These are phyloP conservation scores for Panagrolaimus sp. DNA, from an alignment of 1,140 invertebrate genomes.

Conservation along the genomic window DNA sequence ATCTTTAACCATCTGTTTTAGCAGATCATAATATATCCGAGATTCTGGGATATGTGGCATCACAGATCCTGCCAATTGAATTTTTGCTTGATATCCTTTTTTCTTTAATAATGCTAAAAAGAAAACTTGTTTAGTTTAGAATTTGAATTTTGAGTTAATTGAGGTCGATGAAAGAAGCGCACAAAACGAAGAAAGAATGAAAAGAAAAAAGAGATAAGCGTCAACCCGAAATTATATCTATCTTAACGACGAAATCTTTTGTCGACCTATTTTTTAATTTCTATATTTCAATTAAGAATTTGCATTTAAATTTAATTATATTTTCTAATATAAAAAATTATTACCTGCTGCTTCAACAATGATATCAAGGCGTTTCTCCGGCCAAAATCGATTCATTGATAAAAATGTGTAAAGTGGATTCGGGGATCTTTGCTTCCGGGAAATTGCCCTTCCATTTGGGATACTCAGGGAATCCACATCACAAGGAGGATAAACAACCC, in stretches of 20 bases:
- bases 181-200: too few relatives aligned
- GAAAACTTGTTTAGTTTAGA: neutral
- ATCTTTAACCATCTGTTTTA: constrained; percentile 47
- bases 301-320: neutral
- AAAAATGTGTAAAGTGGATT: constrained; percentile 53
- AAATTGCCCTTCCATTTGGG: constrained; percentile 26
- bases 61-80: constrained; percentile 56
- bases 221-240: too few relatives aligned
- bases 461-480: constrained; percentile 52
- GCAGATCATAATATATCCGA: constrained; percentile 51
- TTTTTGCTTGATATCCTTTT: constrained; percentile 36
- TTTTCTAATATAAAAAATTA: neutral
- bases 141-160: neutral
- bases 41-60: constrained; percentile 60
- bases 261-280: too few relatives aligned
- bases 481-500: constrained; percentile 57
- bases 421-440: constrained; percentile 35
- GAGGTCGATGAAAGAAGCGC: constrained; percentile 3
- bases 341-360: constrained; percentile 56
- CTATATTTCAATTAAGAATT: too few relatives aligned
- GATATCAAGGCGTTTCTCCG: constrained; percentile 58
- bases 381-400: constrained; percentile 60
- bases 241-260: too few relatives aligned
- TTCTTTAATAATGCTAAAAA: constrained; percentile 50
- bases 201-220: too few relatives aligned